Conservation (phyloP, 2,113 vertebrate genomes). For the Myotis davidii region DNA sequence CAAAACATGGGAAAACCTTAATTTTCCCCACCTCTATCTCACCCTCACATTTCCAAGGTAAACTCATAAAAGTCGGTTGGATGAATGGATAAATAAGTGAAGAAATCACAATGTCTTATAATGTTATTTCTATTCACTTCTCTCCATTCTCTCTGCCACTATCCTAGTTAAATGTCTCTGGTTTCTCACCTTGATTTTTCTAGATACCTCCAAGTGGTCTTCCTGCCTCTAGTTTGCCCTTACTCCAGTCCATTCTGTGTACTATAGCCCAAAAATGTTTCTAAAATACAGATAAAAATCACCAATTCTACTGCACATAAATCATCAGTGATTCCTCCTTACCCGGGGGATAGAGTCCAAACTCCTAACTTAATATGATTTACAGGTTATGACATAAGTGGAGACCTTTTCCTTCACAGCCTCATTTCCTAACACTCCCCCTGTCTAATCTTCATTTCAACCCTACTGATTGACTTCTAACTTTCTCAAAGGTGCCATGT, state of each 20-base stretch:
- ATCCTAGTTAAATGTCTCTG: neutral
- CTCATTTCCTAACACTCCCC: neutral
- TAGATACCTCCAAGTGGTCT: neutral
- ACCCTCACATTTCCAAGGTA: neutral
- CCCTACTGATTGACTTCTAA: neutral
- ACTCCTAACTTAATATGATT: neutral
- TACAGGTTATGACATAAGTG: neutral
- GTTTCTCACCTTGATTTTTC: neutral
- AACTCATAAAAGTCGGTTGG: neutral
- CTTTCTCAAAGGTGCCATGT: neutral
- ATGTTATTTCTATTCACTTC: neutral
- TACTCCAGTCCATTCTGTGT: neutral
- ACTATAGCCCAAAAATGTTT: neutral
- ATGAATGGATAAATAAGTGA: neutral
- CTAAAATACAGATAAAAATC: neutral
- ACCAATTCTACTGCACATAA: neutral
- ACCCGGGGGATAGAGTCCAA: neutral
- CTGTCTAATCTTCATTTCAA: neutral
- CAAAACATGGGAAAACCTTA: neutral
- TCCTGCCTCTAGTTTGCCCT: neutral
- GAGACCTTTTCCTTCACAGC: neutral
- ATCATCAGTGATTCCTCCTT: neutral
- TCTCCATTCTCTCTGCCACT: neutral
- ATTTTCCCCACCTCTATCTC: neutral
- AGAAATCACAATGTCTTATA: neutral